These are phyloP conservation scores for Telmatherina bonti DNA, from an alignment of 2,797 vertebrate genomes.

Conservation along the genomic window DNA sequence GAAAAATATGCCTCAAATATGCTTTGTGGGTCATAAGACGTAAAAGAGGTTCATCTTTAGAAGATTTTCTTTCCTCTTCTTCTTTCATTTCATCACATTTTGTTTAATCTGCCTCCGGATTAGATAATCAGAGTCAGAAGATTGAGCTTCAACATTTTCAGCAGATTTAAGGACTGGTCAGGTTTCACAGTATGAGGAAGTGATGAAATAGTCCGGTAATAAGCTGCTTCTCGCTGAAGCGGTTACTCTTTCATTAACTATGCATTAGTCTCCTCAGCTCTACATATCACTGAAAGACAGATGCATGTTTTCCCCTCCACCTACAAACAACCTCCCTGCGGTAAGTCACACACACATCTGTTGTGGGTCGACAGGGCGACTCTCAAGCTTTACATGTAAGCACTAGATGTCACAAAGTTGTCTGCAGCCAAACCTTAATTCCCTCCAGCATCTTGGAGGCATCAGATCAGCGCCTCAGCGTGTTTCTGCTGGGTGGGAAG, in stretches of 20 bases:
- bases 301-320: conserved; percentile 1
- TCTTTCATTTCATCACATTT: background rate
- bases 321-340: conserved; percentile 10
- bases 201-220: conserved; percentile 30
- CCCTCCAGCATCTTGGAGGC: conserved; percentile 25
- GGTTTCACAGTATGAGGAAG: conserved; percentile 15
- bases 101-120: too few species aligned
- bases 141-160: conserved; percentile 15
- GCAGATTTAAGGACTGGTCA: conserved; percentile 13
- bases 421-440: conserved; percentile 22
- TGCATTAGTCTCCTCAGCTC: conserved; percentile 19
- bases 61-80: background rate
- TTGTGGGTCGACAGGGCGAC: background rate
- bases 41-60: too few species aligned
- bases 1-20: too few species aligned
- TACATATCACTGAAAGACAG: conserved; percentile 2
- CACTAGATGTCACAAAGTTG: conserved; percentile 17
- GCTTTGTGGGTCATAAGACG: too few species aligned
- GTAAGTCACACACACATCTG: conserved; percentile 2
- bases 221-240: conserved; percentile 2
- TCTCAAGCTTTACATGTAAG: conserved; percentile 5
- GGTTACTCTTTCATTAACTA: conserved; percentile 46
- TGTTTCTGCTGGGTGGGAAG: conserved; percentile 26
- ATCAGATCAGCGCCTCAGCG: conserved; percentile 21
- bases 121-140: background rate